These are phyloP conservation scores for Microtus richardsoni DNA, from an alignment of 2,113 vertebrate genomes.

Conservation along the genomic window DNA sequence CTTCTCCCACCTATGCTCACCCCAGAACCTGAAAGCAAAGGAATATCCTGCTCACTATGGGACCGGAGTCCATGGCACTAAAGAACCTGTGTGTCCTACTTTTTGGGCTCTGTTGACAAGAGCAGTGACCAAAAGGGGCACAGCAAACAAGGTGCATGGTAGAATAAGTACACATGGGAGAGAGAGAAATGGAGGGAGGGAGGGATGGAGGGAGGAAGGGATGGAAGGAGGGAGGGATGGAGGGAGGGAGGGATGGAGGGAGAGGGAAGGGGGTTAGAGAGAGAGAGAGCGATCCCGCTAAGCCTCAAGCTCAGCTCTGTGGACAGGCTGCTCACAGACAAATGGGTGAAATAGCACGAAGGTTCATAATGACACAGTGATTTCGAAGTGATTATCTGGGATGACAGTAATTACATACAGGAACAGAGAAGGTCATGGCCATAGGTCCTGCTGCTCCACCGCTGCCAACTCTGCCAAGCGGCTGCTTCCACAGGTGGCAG, in stretches of 20 bases:
- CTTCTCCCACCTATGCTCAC: not conserved
- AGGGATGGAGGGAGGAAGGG: too few species aligned
- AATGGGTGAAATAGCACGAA: constrained; percentile 68
- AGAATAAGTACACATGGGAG: not conserved
- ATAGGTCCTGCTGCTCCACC: not conserved
- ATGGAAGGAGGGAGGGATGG: not conserved
- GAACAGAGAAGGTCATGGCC: constrained; percentile 79
- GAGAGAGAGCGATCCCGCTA: not conserved
- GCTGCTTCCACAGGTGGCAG: not conserved
- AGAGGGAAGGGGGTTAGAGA: not conserved
- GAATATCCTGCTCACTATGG: rapidly evolving
- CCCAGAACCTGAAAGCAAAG: not conserved
- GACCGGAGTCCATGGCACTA: rapidly evolving
- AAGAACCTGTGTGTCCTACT: rapidly evolving
- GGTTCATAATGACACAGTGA: constrained; percentile 63
- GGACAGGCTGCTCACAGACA: constrained; percentile 16
- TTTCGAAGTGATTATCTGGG: constrained; percentile 78
- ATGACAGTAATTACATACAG: constrained; percentile 78
- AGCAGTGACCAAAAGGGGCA: not conserved
- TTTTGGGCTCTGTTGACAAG: not conserved
- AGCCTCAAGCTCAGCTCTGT: not conserved
- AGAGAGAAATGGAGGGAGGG: rapidly evolving
- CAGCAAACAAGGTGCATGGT: not conserved
- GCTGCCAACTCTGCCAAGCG: not conserved
- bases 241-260: too few species aligned